Evolutionary conservation across 2,797 vertebrate species (phyloP).

Genomic region (Linurgus olivaceus): DNA sequence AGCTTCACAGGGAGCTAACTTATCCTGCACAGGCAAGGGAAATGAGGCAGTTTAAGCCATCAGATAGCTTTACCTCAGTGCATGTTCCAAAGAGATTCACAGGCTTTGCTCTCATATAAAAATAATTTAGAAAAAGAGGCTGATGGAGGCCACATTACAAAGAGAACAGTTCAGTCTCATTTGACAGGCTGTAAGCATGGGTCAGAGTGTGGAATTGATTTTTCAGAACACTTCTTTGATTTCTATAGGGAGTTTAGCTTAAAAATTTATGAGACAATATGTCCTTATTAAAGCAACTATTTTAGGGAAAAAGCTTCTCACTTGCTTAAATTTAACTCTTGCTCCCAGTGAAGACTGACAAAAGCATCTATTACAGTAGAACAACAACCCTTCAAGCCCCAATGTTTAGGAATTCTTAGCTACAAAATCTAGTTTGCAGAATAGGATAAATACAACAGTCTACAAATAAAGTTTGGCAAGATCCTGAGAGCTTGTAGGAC

Average conservation of each 20-base stretch:
- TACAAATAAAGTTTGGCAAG: not conserved
- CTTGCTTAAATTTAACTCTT: not conserved
- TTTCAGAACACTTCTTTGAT: not conserved
- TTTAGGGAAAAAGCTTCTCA: not conserved
- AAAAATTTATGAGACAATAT: not conserved
- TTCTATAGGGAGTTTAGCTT: not conserved
- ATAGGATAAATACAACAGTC: not conserved
- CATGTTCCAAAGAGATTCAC: not conserved
- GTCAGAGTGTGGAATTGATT: not conserved
- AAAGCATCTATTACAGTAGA: not conserved
- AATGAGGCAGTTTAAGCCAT: slow-evolving; percentile 36
- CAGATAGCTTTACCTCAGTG: not conserved
- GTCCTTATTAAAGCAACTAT: not conserved
- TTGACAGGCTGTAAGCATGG: not conserved
- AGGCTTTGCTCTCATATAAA: not conserved
- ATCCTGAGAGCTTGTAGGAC: not conserved
- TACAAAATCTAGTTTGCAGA: not conserved
- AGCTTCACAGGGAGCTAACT: slow-evolving; percentile 6
- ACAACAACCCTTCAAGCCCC: not conserved
- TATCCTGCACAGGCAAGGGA: slow-evolving; percentile 8
- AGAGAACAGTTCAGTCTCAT: not conserved
- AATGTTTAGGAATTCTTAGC: not conserved
- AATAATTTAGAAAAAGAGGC: not conserved
- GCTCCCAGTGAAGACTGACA: not conserved
- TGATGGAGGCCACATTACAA: not conserved